Evolutionary conservation across 2,113 vertebrate species (phyloP), one percentile per base, ranked within the genome.

Genomic region (Chaenocephalus aceratus): DNA sequence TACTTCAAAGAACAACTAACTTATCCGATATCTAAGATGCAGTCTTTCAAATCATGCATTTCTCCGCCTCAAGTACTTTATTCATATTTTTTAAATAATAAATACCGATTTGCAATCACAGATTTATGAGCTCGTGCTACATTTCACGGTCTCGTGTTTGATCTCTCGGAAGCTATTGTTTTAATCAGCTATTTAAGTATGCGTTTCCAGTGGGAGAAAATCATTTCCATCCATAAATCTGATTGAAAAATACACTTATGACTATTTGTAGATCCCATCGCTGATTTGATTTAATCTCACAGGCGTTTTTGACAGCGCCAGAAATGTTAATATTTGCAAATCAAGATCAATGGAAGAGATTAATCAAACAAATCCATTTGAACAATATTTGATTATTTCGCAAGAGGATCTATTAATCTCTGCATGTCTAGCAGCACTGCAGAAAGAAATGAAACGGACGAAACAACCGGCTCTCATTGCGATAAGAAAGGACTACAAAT

Each of bases 371-470:
- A 57, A 26, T 57, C 34, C 16, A 2, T 53, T 54, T 51, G 6
- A 44, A 59, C 65, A 26, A 26, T 26, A 26, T 26, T 65, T 13
- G 61, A 77, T 72, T 77, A 48, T 72, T 67, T 9, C 0, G 12
- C 41, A 8, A 14, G 34, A 60, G 60, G 48, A 75, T 30, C 15
- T 26, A 45, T 81, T 49, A 11, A 69, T 71, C 21, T 64, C 16
- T 49, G 48, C 14, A 34, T 12, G 49, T 44, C 30, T 4, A 30
- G 56, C 48, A 44, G 53, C 45, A 12, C 53, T 18, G 18, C 54
- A 61, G 30, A 26, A 9, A 14, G 23, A 68, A 44, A 60, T 30
- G 15, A 7, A 30, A 30, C 53, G 2, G n/a, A 26, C 46, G 18
- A 52, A 44, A 61, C 14, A 10, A 18, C 2, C 18, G n/a, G 6